These are phyloP conservation scores for Rallus crepitans DNA, from an alignment of 2,797 vertebrate genomes.

Conservation along the genomic window DNA sequence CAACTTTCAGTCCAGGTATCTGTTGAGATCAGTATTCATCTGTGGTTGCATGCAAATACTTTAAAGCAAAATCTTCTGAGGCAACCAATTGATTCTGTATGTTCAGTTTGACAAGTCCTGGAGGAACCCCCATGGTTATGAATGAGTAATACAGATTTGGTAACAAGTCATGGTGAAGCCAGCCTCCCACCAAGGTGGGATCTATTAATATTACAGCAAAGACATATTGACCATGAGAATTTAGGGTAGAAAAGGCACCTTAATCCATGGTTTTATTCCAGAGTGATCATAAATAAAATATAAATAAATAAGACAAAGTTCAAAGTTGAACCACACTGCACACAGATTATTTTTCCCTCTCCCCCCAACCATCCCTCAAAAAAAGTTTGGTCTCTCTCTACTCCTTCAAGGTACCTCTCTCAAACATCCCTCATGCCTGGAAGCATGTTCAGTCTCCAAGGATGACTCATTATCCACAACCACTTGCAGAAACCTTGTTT, in stretches of 20 bases:
- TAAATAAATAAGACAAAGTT: background rate
- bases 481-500: background rate
- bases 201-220: background rate
- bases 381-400: background rate
- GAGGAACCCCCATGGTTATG: background rate
- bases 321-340: background rate
- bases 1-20: background rate
- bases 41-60: background rate
- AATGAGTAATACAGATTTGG: background rate
- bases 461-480: background rate
- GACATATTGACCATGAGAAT: fast-evolving
- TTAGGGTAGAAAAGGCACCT: background rate
- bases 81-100: background rate
- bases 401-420: background rate
- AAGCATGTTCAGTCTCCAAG: background rate
- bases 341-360: background rate
- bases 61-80: background rate
- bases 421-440: background rate
- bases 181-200: background rate
- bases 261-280: background rate
- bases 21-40: background rate
- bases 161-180: fast-evolving
- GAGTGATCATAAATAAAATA: background rate
- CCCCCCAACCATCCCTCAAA: background rate
- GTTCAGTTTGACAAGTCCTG: background rate